Base-by-base conservation (phyloP, 2,797 vertebrate genomes). In the Hippoglossus hippoglossus region DNA sequence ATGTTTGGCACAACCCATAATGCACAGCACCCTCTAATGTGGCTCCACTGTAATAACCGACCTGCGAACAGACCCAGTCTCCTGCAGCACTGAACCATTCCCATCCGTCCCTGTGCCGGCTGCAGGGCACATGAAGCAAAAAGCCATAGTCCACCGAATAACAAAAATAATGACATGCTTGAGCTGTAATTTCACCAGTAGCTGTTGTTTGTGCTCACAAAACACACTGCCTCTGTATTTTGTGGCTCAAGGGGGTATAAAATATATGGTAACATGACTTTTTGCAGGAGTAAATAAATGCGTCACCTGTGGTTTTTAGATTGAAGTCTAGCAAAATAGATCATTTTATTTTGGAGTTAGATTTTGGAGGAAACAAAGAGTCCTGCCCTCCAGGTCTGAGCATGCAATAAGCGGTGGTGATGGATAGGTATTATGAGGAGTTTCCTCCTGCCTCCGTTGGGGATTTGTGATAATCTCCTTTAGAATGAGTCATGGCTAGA, bases 381-480 rank as follows among this genome's bases (percentile, higher is more conserved):
- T 70, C 65, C 66, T 84, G 79, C 72, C 81, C 75, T 82, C 76
- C 87, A 89, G 83, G 90, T 87, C 86, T 90, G 75, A 87, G 86
- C 85, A 75, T 75, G 88, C 74, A 83, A 71, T 81, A 75, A 88
- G 89, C 81, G 84, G 77, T 80, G 81, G 83, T 91, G 89, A 90
- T 57, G 22, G 91, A 90, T 79, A 84, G 88, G 89, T 84, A 88
- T 92, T 92, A 90, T 83, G 74, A 85, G 86, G 87, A 82, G 84
- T 86, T 90, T 87, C 82, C 85, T 87, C 72, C 78, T 89, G 84
- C 88, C 88, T 93, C 91, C 85, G 79, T 83, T 89, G 65, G 81
- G 92, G 91, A 92, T 92, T 93, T 91, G 86, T 53, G 72, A 87
- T 92, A 91, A 93, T 90, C 91, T 91, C 79, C 83, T 91, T 85